phyloP scores from a whole-genome alignment of 2,888 invertebrate species.

The Leucophenga maculata region DNA sequence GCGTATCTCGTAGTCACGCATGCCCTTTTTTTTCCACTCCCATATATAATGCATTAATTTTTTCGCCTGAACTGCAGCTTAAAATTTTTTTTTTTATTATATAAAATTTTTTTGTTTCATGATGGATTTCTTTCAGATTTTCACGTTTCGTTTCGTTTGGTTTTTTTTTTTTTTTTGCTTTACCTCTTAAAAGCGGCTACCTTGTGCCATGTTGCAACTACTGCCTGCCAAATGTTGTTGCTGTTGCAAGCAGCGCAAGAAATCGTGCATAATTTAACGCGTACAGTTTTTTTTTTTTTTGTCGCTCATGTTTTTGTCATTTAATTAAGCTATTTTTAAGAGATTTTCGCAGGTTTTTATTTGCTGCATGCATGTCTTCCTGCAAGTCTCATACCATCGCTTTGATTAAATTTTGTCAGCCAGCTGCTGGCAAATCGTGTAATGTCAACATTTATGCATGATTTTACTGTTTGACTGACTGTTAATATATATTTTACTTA shows the following conservation, averaged over 20 bases:
- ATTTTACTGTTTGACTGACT: no score
- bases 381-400: not conserved
- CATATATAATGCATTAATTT: no score
- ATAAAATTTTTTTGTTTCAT: not conserved
- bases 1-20: no score
- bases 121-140: constrained; percentile 11
- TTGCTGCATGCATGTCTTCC: not conserved
- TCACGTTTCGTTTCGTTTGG: not conserved
- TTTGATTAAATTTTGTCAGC: not conserved
- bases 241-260: not conserved
- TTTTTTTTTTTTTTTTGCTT: not conserved
- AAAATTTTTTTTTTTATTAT: not conserved
- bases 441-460: no score
- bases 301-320: not conserved
- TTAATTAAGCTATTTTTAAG: constrained; percentile 12
- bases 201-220: not conserved
- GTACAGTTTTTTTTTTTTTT: not conserved
- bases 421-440: no score
- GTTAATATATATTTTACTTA: not conserved
- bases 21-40: no score
- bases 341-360: no score
- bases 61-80: no score
- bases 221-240: not conserved
- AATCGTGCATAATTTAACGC: constrained; percentile 16
- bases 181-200: not conserved